Conservation (phyloP, 2,113 vertebrate genomes). For the Megaceryle torquata region DNA sequence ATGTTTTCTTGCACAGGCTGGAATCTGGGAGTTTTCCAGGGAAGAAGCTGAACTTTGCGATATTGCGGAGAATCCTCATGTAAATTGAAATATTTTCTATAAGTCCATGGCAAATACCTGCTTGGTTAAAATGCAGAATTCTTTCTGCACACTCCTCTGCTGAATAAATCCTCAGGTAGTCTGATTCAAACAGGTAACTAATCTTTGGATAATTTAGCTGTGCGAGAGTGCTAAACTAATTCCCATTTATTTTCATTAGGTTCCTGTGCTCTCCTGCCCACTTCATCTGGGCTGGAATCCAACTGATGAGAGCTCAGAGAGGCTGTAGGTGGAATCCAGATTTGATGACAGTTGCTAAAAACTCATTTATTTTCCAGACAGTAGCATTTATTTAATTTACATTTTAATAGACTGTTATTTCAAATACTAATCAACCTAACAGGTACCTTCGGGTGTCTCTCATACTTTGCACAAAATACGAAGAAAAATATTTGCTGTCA, state of each 20-base stretch:
- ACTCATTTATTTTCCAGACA: slow-evolving; percentile 54
- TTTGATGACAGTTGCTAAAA: slow-evolving; percentile 45
- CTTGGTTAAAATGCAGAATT: slow-evolving; percentile 29
- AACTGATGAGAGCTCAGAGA: background rate
- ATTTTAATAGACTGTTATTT: slow-evolving; percentile 55
- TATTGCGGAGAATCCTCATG: background rate
- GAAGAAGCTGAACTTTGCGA: background rate
- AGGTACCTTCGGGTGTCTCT: slow-evolving; percentile 11
- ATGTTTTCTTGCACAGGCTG: background rate
- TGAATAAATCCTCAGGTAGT: background rate
- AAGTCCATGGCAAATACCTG: background rate
- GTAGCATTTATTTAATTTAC: slow-evolving; percentile 60
- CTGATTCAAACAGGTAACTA: slow-evolving; percentile 40
- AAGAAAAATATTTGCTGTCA: background rate
- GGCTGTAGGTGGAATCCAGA: slow-evolving; percentile 26
- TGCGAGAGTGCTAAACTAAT: slow-evolving; percentile 36
- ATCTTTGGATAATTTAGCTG: slow-evolving; percentile 48
- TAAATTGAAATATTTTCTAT: slow-evolving; percentile 13
- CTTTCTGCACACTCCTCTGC: background rate
- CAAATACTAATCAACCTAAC: slow-evolving; percentile 21
- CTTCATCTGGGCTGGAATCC: slow-evolving; percentile 55
- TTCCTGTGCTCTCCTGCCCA: slow-evolving; percentile 17
- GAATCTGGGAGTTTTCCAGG: background rate
- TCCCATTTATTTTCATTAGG: slow-evolving; percentile 59
- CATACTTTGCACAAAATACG: background rate